These are phyloP conservation scores for Alca torda DNA, from an alignment of 2,797 vertebrate species.

Conservation along the genomic window DNA sequence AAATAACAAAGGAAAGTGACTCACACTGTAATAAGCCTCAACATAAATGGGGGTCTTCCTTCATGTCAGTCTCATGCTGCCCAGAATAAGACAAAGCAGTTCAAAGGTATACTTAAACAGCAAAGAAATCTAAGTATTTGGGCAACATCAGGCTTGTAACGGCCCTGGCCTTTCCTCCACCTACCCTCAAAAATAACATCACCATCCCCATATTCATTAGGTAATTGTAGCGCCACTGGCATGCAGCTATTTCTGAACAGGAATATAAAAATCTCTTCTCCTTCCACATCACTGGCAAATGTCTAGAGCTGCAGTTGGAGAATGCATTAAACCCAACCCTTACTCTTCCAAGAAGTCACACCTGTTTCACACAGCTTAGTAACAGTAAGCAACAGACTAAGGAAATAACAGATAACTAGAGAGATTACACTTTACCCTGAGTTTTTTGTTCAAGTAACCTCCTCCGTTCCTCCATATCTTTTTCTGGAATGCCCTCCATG, in stretches of 20 bases:
- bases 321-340: background rate
- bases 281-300: background rate
- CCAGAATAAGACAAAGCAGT: background rate
- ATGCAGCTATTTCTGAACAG: background rate
- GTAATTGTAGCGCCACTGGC: background rate
- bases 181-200: background rate
- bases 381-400: background rate
- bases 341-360: background rate
- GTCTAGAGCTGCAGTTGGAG: background rate
- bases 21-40: background rate
- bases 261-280: background rate
- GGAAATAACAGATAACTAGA: background rate
- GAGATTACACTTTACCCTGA: conserved; percentile 82
- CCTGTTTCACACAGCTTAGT: background rate
- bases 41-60: background rate
- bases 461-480: conserved; percentile 97
- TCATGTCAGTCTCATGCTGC: background rate
- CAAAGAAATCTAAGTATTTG: background rate
- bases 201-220: background rate
- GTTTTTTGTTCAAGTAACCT: conserved; percentile 95
- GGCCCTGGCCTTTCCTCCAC: background rate
- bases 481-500: conserved; percentile 99
- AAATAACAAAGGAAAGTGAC: background rate
- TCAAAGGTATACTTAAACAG: background rate
- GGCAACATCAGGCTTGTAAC: background rate